Percentiles rank a stretch among this genome's conserved stretches.
Conservation (phyloP, 2,113 vertebrate genomes). For the Halichoeres trimaculatus region DNA sequence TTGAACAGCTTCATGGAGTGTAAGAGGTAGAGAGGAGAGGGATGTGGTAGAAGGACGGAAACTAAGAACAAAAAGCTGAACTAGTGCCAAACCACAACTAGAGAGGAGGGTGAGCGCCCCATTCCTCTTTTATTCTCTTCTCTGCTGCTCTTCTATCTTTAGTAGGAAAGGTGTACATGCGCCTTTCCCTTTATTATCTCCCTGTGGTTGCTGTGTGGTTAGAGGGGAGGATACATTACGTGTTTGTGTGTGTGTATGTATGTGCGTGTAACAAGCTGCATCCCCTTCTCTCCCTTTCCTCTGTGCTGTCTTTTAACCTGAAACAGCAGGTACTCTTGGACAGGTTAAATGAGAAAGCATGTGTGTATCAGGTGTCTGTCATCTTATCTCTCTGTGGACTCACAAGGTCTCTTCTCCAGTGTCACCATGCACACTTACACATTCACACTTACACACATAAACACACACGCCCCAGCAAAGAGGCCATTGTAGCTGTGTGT, state of each 20-base stretch:
- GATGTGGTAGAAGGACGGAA: constrained; percentile 54
- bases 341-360: constrained; percentile 78
- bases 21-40: constrained; percentile 43
- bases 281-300: constrained; percentile 32
- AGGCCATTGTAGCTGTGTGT: constrained; percentile 18
- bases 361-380: constrained; percentile 73
- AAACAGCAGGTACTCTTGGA: constrained; percentile 77
- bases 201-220: constrained; percentile 64
- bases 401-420: constrained; percentile 57
- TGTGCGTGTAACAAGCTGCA: constrained; percentile 19
- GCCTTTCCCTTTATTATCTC: constrained; percentile 57
- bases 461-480: constrained; percentile 16
- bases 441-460: constrained; percentile 7
- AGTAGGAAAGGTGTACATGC: constrained; percentile 44
- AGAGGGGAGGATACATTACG: constrained; percentile 46
- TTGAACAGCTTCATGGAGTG: constrained; percentile 52
- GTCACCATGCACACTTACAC: constrained; percentile 42
- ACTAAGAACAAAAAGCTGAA: constrained; percentile 79
- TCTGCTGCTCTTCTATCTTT: constrained; percentile 25
- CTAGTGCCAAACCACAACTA: constrained; percentile 68
- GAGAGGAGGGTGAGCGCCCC: constrained; percentile 18
- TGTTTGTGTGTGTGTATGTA: constrained; percentile 16
- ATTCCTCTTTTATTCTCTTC: constrained; percentile 28
- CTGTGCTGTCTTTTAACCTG: constrained; percentile 66
- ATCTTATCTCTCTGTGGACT: constrained; percentile 67